Conservation (phyloP, 2,113 vertebrate genomes). For the Thamnaconus septentrionalis region DNA sequence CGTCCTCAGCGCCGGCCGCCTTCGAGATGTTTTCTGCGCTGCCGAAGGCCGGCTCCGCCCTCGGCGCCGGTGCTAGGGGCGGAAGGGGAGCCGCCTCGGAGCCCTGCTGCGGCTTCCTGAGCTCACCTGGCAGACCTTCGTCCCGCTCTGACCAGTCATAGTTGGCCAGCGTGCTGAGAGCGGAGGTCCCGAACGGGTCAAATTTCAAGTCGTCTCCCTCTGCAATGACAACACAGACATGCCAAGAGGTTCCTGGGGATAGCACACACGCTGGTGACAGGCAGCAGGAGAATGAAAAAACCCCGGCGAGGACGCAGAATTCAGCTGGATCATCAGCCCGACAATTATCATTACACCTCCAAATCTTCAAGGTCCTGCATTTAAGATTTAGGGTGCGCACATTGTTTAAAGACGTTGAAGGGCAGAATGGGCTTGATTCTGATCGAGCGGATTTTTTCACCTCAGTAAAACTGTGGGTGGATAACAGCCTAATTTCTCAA, state of each 20-base stretch:
- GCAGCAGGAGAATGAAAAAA: slow-evolving; percentile 22
- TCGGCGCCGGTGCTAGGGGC: slow-evolving; percentile 75
- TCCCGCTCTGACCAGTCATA: slow-evolving; percentile 91
- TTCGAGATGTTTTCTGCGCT: slow-evolving; percentile 86
- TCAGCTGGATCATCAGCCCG: slow-evolving; percentile 5
- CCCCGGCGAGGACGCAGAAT: slow-evolving; percentile 10
- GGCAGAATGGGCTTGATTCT: no score
- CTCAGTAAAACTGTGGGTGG: no score
- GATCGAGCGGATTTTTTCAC: no score
- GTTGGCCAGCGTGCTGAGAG: slow-evolving; percentile 80
- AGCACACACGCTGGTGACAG: slow-evolving; percentile 33
- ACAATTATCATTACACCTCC: not conserved
- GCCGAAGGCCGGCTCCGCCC: slow-evolving; percentile 86
- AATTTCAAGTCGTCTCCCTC: slow-evolving; percentile 92
- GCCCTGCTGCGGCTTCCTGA: slow-evolving; percentile 69
- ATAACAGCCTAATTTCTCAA: no score
- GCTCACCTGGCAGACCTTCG: slow-evolving; percentile 72
- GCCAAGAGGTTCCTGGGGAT: slow-evolving; percentile 57
- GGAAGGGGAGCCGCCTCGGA: slow-evolving; percentile 67
- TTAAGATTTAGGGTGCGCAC: no score
- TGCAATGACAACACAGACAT: slow-evolving; percentile 82
- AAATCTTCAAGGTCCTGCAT: not conserved
- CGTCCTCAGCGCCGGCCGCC: slow-evolving; percentile 77
- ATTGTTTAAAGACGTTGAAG: no score
- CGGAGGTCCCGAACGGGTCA: slow-evolving; percentile 85